These are phyloP conservation scores for Acrocephalus arundinaceus DNA, from an alignment of 2,113 vertebrate genomes.

Conservation along the genomic window DNA sequence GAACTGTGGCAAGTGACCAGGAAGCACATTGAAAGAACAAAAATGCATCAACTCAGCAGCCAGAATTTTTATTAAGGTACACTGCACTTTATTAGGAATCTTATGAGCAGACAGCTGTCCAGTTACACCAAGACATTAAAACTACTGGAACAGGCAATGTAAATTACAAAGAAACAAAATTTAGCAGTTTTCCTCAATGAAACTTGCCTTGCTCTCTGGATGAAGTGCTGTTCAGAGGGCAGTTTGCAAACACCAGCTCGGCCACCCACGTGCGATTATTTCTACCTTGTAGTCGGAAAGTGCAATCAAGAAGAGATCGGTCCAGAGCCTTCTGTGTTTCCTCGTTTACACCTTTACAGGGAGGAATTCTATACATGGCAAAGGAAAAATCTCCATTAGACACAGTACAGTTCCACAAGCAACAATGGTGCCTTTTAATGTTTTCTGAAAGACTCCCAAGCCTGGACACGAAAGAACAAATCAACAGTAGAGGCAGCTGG, in stretches of 20 bases:
- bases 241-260: slow-evolving; percentile 94
- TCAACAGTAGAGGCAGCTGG: background rate
- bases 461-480: background rate
- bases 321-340: slow-evolving; percentile 92
- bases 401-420: background rate
- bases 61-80: background rate
- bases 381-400: background rate
- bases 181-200: background rate
- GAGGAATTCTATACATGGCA: slow-evolving; percentile 82
- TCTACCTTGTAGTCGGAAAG: slow-evolving; percentile 95
- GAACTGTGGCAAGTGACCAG: background rate
- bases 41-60: background rate
- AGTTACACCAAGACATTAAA: background rate
- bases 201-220: slow-evolving; percentile 92
- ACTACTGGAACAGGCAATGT: background rate
- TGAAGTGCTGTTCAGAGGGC: slow-evolving; percentile 91
- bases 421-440: background rate
- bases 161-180: background rate
- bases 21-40: background rate
- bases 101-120: background rate
- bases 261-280: slow-evolving; percentile 98
- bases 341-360: slow-evolving; percentile 90
- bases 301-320: slow-evolving; percentile 93
- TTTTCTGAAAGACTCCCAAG: background rate
- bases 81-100: background rate